These are phyloP conservation scores for Coregonus ussuriensis DNA, from an alignment of 2,797 vertebrate species.

Conservation along the genomic window DNA sequence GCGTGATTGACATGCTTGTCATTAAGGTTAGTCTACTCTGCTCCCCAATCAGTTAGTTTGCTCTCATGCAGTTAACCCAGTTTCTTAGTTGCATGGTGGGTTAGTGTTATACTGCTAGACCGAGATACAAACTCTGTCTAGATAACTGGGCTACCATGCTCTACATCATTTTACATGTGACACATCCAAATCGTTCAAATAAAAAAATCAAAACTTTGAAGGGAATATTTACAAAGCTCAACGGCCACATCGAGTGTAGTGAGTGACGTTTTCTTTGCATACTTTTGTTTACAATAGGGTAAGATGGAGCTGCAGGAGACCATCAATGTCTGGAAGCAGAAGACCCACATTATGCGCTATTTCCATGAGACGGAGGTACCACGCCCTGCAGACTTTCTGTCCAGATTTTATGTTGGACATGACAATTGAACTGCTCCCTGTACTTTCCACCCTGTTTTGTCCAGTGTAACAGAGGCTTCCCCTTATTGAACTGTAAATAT, in stretches of 20 bases:
- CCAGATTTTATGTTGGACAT: conserved; percentile 90
- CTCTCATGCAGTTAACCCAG: not conserved
- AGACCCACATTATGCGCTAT: conserved; percentile 91
- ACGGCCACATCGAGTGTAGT: not conserved
- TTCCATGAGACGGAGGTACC: conserved; percentile 84
- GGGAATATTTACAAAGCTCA: not conserved
- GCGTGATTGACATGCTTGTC: conserved; percentile 90
- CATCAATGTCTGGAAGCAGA: conserved; percentile 93
- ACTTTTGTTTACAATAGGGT: conserved; percentile 72
- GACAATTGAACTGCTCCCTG: conserved; percentile 77
- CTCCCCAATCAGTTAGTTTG: not conserved
- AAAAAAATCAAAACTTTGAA: not conserved
- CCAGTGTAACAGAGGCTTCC: conserved; percentile 48
- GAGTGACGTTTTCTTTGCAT: conserved; percentile 11
- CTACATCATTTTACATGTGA: not conserved
- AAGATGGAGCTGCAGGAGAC: conserved; percentile 97
- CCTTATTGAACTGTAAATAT: conserved; percentile 72
- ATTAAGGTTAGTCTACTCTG: conserved; percentile 85
- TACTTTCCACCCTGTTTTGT: conserved; percentile 40
- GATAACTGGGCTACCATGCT: not conserved
- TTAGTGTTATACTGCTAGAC: too few species aligned
- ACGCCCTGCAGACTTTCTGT: conserved; percentile 85
- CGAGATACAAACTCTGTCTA: too few species aligned
- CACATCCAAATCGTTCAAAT: not conserved
- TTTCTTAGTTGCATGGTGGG: too few species aligned